Conservation (phyloP, 1,140 invertebrate genomes). For the Diachasma alloeum region DNA sequence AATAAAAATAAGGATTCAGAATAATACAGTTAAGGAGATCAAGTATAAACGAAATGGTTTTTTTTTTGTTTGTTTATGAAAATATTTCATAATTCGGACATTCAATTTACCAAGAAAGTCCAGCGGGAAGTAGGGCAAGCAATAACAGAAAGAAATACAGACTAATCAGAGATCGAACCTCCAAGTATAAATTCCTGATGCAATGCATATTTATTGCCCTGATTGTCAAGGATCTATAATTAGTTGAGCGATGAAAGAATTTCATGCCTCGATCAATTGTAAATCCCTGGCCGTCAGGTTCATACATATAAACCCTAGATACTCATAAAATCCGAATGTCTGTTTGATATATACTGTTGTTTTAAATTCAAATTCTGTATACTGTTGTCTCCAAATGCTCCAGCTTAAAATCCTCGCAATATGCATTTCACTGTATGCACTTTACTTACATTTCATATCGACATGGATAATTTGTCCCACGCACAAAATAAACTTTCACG, state of each 20-base stretch:
- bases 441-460: background rate
- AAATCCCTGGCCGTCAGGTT: too few relatives aligned
- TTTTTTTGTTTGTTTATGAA: background rate
- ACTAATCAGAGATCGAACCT: constrained; percentile 56
- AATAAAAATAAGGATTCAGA: background rate
- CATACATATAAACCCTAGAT: too few relatives aligned
- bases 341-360: too few relatives aligned
- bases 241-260: background rate
- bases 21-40: background rate
- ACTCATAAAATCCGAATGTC: too few relatives aligned
- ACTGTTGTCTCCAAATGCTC: constrained; percentile 8
- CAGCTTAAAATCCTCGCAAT: background rate
- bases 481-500: background rate
- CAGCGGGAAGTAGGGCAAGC: constrained; percentile 63
- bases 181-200: constrained; percentile 23
- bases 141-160: constrained; percentile 64
- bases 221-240: background rate
- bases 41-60: constrained; percentile 7
- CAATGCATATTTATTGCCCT: background rate
- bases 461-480: background rate
- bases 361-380: too few relatives aligned
- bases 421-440: background rate
- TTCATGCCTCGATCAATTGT: too few relatives aligned
- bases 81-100: constrained; percentile 54
- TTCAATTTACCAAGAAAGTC: constrained; percentile 67